A percentile compares a stretch with the other conserved stretches of the same genome.
These are phyloP conservation scores for Nemoura dubitans DNA, from an alignment of 2,888 invertebrate genomes.

Conservation along the genomic window DNA sequence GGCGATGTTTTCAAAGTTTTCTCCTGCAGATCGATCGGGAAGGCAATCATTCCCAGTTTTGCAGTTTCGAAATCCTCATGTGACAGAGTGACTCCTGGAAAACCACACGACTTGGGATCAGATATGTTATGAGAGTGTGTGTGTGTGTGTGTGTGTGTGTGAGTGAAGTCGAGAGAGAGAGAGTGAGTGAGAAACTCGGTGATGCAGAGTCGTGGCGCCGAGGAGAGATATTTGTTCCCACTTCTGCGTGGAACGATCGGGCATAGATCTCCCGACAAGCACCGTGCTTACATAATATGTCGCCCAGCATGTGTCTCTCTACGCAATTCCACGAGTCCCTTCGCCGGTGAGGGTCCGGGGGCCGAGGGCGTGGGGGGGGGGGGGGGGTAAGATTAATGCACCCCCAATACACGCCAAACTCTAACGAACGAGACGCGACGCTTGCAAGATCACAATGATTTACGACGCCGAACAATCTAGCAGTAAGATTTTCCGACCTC, in stretches of 20 bases:
- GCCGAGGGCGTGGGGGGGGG: too few species aligned
- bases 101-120: not conserved
- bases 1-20: not conserved
- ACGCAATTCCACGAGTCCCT: not conserved
- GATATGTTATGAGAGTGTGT: too few species aligned
- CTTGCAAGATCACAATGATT: conserved; percentile 16
- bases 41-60: conserved; percentile 3
- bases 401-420: not conserved
- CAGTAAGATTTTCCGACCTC: not conserved
- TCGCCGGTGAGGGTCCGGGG: too few species aligned
- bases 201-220: not conserved
- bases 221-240: not conserved
- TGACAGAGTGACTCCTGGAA: not conserved
- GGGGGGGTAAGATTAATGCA: conserved; percentile 1
- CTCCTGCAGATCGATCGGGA: not conserved
- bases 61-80: not conserved
- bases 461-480: conserved; percentile 15
- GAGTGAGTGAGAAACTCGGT: not conserved
- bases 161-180: too few species aligned
- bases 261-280: not conserved
- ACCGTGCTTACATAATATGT: not conserved
- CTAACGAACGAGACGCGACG: not conserved
- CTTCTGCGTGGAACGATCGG: not conserved
- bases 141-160: too few species aligned
- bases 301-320: not conserved